Percentiles rank a stretch among this genome's conserved stretches.
Evolutionary conservation across 2,888 invertebrate species (phyloP).

Genomic region (Acanthosoma haemorrhoidale): DNA sequence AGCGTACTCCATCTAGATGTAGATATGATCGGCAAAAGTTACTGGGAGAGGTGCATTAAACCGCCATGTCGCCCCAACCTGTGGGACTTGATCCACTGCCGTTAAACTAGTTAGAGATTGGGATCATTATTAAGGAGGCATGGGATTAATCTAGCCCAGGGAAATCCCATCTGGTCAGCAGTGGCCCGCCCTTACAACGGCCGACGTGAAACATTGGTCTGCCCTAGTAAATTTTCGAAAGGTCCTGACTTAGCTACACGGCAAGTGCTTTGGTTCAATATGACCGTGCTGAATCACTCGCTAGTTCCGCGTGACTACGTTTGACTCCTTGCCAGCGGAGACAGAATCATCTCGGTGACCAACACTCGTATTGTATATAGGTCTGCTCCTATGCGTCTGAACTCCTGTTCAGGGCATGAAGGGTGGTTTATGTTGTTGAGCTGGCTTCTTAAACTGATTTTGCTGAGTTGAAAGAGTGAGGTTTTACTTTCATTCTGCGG

Average conservation of each 20-base stretch:
- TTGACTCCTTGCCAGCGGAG: not conserved
- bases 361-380: no score
- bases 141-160: not conserved
- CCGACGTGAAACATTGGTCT: not conserved
- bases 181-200: not conserved
- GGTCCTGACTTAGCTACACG: not conserved
- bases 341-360: no score
- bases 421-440: no score
- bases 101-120: not conserved
- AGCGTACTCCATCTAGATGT: no score
- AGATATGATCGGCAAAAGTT: no score
- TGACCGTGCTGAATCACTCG: not conserved
- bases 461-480: no score
- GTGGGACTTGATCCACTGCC: not conserved
- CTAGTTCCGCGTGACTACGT: not conserved
- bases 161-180: no score
- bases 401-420: no score
- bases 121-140: not conserved
- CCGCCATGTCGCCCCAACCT: not conserved
- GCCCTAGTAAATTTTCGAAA: not conserved
- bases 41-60: no score
- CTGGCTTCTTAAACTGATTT: no score
- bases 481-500: no score
- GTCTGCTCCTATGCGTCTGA: no score
- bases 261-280: not conserved